Evolutionary conservation across 1,140 invertebrate genomes (phyloP).

Genomic region (Planococcus citri): DNA sequence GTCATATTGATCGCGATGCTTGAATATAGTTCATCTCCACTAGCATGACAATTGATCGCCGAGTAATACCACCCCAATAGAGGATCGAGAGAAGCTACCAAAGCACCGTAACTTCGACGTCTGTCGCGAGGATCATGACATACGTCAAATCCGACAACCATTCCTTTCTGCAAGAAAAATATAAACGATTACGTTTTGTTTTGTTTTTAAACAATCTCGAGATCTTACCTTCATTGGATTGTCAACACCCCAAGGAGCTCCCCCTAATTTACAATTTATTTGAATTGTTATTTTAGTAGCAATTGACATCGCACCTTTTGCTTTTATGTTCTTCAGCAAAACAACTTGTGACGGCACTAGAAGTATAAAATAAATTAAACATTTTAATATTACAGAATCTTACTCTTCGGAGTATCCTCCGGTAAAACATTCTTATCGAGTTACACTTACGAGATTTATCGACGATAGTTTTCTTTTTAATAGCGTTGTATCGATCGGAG

Average conservation of each 20-base stretch:
- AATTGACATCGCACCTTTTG: slow-evolving; percentile 49
- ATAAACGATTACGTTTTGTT: background rate
- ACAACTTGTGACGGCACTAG: slow-evolving; percentile 61
- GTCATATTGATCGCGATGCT: slow-evolving; percentile 35
- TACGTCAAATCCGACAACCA: slow-evolving; percentile 79
- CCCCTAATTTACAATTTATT: slow-evolving; percentile 80
- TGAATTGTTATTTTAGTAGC: slow-evolving; percentile 74
- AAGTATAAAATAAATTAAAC: slow-evolving; percentile 13
- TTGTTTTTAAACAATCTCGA: no score
- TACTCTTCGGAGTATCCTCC: background rate
- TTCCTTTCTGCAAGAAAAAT: slow-evolving; percentile 38
- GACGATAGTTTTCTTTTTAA: slow-evolving; percentile 73
- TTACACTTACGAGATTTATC: slow-evolving; percentile 42
- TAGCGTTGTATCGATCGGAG: slow-evolving; percentile 59
- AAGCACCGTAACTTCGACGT: slow-evolving; percentile 49
- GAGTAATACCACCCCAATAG: slow-evolving; percentile 52
- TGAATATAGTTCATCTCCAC: slow-evolving; percentile 57
- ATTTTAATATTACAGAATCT: background rate
- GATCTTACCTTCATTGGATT: slow-evolving; percentile 46
- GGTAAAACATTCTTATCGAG: background rate
- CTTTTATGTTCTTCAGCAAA: slow-evolving; percentile 42
- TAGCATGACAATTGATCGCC: slow-evolving; percentile 49
- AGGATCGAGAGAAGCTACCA: slow-evolving; percentile 62
- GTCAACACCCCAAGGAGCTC: slow-evolving; percentile 63
- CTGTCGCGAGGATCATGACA: slow-evolving; percentile 59